phyloP scores from a whole-genome alignment of 2,113 vertebrate species.

The Chloropsis cyanopogon region DNA sequence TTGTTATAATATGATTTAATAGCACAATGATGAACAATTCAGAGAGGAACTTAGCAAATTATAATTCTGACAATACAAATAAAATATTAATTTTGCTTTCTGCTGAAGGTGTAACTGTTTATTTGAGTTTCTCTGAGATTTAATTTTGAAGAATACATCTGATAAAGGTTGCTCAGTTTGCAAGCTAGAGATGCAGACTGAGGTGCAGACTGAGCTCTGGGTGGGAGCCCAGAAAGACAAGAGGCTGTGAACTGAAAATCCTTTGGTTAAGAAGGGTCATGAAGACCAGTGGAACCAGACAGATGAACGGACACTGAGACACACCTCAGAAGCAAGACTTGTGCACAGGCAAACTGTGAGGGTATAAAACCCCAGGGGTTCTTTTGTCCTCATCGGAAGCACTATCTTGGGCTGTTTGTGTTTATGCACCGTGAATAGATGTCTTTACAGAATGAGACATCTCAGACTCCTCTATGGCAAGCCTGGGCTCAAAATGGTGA shows the following conservation, averaged over 20 bases:
- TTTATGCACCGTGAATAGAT: not conserved
- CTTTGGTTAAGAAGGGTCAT: not conserved
- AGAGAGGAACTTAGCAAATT: not conserved
- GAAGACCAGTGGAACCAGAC: not conserved
- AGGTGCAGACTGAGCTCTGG: not conserved
- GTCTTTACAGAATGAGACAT: not conserved
- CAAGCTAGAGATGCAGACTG: not conserved
- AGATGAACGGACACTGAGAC: not conserved
- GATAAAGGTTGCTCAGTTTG: not conserved
- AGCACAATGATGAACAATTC: not conserved
- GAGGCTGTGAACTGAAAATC: not conserved
- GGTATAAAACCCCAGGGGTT: not conserved
- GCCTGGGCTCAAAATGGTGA: not conserved
- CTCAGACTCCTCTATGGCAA: not conserved
- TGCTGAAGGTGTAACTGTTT: not conserved
- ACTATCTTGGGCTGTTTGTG: not conserved
- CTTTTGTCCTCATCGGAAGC: not conserved
- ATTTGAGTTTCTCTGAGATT: not conserved
- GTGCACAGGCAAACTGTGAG: fast-evolving
- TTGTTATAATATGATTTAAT: not conserved
- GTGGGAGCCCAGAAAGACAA: not conserved
- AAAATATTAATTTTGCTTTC: not conserved
- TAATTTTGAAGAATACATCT: not conserved
- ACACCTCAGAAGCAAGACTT: not conserved
- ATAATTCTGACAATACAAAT: not conserved